Conservation (phyloP, 2,113 vertebrate species). For the Coracopsis vasa region DNA sequence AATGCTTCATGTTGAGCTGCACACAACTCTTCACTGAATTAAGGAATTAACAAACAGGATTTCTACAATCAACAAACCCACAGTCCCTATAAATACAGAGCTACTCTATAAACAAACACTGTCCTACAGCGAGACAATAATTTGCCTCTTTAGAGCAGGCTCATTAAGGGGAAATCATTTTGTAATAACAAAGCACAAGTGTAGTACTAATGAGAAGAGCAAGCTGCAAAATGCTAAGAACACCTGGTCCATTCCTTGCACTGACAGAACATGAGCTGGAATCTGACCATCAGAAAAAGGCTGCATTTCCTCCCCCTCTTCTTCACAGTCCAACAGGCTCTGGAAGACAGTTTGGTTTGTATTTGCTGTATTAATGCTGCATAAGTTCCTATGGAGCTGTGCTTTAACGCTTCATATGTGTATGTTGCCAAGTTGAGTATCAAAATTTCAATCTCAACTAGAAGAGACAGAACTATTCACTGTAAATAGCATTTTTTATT, state of each 20-base stretch:
- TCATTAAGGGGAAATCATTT: constrained; percentile 47
- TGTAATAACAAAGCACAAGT: constrained; percentile 16
- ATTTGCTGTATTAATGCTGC: not conserved
- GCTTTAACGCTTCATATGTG: not conserved
- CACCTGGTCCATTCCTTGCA: not conserved
- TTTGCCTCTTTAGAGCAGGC: constrained; percentile 15
- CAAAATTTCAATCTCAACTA: not conserved
- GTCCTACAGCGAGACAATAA: not conserved
- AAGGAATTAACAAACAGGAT: constrained; percentile 8
- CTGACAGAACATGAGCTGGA: not conserved
- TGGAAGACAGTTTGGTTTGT: not conserved
- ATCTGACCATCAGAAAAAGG: not conserved
- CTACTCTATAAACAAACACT: not conserved
- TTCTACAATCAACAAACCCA: constrained; percentile 5
- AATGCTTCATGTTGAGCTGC: not conserved
- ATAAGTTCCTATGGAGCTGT: not conserved
- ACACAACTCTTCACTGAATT: not conserved
- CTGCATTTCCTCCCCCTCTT: not conserved
- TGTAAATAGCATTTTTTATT: not conserved
- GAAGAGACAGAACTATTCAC: not conserved
- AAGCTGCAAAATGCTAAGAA: constrained; percentile 1
- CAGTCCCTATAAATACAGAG: not conserved
- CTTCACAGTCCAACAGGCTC: not conserved
- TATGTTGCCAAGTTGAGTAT: not conserved
- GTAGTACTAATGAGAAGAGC: constrained; percentile 5